Evolutionary conservation across 2,888 invertebrate genomes (phyloP).

Genomic region (Ellobium chinense): DNA sequence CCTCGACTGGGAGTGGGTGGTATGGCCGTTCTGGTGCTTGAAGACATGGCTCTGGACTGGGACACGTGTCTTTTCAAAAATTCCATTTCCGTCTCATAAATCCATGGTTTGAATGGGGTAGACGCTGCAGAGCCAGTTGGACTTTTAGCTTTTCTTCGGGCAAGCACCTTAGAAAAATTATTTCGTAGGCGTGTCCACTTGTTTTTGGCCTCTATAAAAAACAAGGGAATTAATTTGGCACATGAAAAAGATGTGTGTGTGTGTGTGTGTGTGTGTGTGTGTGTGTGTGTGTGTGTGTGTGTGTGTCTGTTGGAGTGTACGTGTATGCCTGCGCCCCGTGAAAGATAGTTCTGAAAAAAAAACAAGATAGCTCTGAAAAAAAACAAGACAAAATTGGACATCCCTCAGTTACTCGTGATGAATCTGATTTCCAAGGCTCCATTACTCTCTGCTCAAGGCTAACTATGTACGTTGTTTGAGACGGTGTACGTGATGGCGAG

Average conservation of each 20-base stretch:
- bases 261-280: too few species aligned
- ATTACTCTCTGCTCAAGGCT: too few species aligned
- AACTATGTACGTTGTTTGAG: too few species aligned
- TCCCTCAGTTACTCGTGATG: too few species aligned
- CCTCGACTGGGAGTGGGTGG: background rate
- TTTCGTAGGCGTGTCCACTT: constrained; percentile 9
- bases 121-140: background rate
- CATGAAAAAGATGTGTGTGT: too few species aligned
- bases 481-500: background rate
- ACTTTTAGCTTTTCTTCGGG: background rate
- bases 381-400: too few species aligned
- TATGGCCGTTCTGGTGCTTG: background rate
- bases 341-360: too few species aligned
- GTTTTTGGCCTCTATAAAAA: background rate
- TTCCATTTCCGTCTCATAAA: background rate
- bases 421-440: too few species aligned
- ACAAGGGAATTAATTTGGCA: too few species aligned
- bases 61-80: background rate
- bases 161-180: background rate
- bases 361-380: too few species aligned
- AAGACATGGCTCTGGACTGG: background rate
- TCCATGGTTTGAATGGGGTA: background rate
- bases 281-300: constrained; percentile 5
- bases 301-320: background rate
- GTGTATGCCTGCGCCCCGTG: too few species aligned